Base-by-base conservation (phyloP, 2,797 vertebrate genomes). In the Propithecus deckenii region DNA sequence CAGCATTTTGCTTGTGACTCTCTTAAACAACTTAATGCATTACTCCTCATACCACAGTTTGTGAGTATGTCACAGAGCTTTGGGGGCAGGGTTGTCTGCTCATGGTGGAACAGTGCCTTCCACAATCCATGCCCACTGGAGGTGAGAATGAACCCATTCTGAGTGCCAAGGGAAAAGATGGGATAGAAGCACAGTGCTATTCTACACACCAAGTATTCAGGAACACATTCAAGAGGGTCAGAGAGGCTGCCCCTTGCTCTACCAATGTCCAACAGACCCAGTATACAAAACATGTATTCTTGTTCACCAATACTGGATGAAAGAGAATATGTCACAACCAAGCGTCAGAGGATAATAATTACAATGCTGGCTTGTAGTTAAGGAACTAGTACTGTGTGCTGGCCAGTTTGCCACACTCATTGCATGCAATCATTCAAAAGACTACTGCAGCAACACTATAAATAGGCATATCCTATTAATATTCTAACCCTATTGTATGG, bases 11-110 rank as follows among this genome's bases (percentile, higher is more conserved):
- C 22, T 50, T 4, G 0, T 20, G 28, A 8, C 0, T 43, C 20
- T 67, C 8, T 43, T 74, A 30, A 48, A 71, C 11, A 14, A 5
- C 23, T 9, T 22, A 30, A 3, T 1, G 0, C 0, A 0, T 23
- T 9, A 35, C 30, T 17, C 69, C 30, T 76, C 43, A 38, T 35
- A 25, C 50, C 30, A 75, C 0, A 4, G 43, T 48, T 3, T 22
- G 18, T 2, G 35, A 15, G 18, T 38, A 5, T 17, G 2, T 4
- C 1, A 1, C 35, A 4, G 32, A 4, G 35, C 20, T 72, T 17
- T 4, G 14, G 46, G 28, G 22, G 1, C 2, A 8, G 48, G 14
- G 14, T 15, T 52, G 4, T 22, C 32, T 65, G 25, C 25, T 25
- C 28, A 12, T n/a, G 0, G 2, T 10, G 35, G 1, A 6, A 13